A percentile compares a stretch with the other conserved stretches of the same genome.
phyloP scores from a whole-genome alignment of 1,140 invertebrate genomes.

The Drosophila miranda region DNA sequence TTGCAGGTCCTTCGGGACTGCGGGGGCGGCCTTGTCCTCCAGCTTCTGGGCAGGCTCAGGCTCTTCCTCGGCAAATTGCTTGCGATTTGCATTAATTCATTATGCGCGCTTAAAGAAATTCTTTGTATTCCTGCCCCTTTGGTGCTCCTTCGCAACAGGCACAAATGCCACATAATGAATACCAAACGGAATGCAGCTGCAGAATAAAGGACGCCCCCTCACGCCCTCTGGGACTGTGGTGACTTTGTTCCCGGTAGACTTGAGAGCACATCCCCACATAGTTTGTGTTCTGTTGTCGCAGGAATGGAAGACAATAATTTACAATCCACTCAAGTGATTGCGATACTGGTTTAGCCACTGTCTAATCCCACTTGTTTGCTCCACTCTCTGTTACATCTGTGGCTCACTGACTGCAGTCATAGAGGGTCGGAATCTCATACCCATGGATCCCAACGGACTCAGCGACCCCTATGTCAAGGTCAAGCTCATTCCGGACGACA shows the following conservation, averaged over 20 bases:
- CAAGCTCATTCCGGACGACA: constrained; percentile 97
- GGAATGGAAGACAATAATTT: constrained; percentile 14
- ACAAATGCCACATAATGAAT: constrained; percentile 72
- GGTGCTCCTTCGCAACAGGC: constrained; percentile 22
- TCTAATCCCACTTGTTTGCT: constrained; percentile 5
- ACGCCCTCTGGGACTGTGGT: constrained; percentile 18
- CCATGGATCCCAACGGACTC: constrained; percentile 99
- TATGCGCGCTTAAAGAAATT: constrained; percentile 56
- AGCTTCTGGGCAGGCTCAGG: constrained; percentile 29
- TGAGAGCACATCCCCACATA: constrained; percentile 47
- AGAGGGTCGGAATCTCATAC: constrained; percentile 98
- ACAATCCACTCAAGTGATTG: constrained; percentile 19
- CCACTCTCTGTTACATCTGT: no score
- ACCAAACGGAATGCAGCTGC: constrained; percentile 53
- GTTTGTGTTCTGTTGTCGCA: constrained; percentile 10
- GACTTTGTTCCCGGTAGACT: constrained; percentile 25
- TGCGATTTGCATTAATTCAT: constrained; percentile 75
- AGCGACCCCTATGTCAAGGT: constrained; percentile 99
- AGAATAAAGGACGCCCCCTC: no score
- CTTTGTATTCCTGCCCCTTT: constrained; percentile 39
- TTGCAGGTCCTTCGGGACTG: constrained; percentile 15
- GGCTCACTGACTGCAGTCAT: constrained; percentile 86
- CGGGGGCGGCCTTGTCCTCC: constrained; percentile 21
- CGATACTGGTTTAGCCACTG: constrained; percentile 3
- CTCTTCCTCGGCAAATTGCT: constrained; percentile 61